Base-by-base conservation (phyloP, 92 coral and sea anemone species). In the Palythoa heliodiscus region DNA sequence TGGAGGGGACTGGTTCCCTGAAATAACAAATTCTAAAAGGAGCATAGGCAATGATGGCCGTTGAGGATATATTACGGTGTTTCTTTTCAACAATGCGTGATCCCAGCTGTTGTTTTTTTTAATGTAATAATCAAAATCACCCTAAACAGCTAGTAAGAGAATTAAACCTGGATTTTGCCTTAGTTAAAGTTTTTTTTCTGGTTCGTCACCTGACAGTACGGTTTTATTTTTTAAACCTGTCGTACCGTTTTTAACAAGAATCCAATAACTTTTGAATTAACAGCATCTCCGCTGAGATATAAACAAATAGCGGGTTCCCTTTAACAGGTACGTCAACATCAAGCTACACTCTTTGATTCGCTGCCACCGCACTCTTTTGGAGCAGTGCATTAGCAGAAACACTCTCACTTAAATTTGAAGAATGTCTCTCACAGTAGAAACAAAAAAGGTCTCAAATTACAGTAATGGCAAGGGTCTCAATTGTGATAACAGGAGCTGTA, bases 291-390 rank as follows among this genome's bases (percentile, higher is more conserved):
- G 20, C 5, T 61, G 63, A 80, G 12, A n/a, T 38, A 19, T n/a
- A 78, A 66, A 60, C 72, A 79, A 79, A 66, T 70, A 80, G n/a
- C 84, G 40, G 84, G 84, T 80, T 50, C 2, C 19, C 12, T 6
- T 0, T 1, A 23, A 20, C 84, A 67, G 84, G 84, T 80, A 60
- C 22, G 53, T 3, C 5, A 13, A 16, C 14, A 70, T 70, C 43
- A 80, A 80, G 22, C 13, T 67, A 47, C 60, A 48, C 12, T 22
- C 22, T 80, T 20, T 43, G 13, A 25, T 5, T 29, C 57, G 20
- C 6, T 43, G 5, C 74, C 20, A 23, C 23, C 8, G 20, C 23
- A 13, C 37, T 23, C 12, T 43, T 17, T 19, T 19, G 25, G 11
- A 19, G 19, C 22, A 63, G 69, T 63, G 20, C 20, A 2, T 22